Conservation (phyloP, 2,797 vertebrate genomes). For the Coccyzus lansbergi region DNA sequence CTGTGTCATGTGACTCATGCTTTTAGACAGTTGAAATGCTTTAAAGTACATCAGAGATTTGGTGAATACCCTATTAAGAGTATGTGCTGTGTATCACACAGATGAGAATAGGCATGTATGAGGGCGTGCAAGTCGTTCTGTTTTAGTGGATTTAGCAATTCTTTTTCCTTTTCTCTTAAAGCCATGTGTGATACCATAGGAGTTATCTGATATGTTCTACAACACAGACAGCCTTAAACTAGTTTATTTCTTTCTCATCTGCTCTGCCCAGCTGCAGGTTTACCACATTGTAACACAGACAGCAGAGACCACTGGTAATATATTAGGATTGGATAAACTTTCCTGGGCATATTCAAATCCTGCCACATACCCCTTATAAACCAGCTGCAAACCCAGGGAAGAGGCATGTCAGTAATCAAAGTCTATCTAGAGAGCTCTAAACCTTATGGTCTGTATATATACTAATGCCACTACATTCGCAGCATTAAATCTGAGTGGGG, state of each 20-base stretch:
- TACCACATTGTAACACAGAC: neutral
- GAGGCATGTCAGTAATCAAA: neutral
- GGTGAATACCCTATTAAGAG: neutral
- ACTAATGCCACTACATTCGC: neutral
- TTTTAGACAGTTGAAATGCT: neutral
- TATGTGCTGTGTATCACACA: accelerated
- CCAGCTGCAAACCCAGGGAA: neutral
- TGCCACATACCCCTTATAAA: neutral
- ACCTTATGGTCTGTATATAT: neutral
- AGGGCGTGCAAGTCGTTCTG: neutral
- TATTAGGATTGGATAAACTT: neutral
- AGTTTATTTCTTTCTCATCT: neutral
- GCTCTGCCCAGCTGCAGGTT: neutral
- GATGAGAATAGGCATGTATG: neutral
- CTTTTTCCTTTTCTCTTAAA: neutral
- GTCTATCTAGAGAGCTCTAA: neutral
- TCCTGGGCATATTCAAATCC: neutral
- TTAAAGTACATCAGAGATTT: neutral
- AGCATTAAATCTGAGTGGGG: neutral
- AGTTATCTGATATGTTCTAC: neutral
- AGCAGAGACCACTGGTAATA: neutral
- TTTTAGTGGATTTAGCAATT: neutral
- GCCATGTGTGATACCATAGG: no score
- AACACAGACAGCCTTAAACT: neutral
- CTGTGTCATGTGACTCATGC: neutral